These are phyloP conservation scores for Phortica okadai DNA, from an alignment of 2,888 invertebrate genomes.

Conservation along the genomic window DNA sequence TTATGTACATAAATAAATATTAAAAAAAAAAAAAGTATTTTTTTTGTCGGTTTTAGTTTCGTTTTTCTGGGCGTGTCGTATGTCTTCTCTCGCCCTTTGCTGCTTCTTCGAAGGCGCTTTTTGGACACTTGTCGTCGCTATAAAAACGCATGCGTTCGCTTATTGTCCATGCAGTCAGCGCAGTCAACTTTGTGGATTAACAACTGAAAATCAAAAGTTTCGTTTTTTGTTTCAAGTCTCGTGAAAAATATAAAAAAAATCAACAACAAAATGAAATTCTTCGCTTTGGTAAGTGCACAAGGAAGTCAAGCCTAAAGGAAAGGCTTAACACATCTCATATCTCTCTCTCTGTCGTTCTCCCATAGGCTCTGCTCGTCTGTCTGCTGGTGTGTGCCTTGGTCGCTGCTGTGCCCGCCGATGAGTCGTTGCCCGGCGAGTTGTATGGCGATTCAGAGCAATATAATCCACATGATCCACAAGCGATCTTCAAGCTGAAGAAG, in stretches of 20 bases:
- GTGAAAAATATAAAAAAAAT: constrained; percentile 17
- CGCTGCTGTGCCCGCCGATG: constrained; percentile 72
- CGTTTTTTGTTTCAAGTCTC: neutral
- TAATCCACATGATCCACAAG: constrained; percentile 71
- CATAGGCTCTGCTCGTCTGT: constrained; percentile 69
- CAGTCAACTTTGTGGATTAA: constrained; percentile 66
- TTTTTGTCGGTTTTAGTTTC: constrained; percentile 13
- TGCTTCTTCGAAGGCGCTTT: constrained; percentile 29
- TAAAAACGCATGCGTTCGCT: constrained; percentile 58
- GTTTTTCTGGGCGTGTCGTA: constrained; percentile 34
- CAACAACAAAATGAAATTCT: constrained; percentile 63
- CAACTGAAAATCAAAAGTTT: constrained; percentile 45
- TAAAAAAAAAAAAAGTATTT: neutral
- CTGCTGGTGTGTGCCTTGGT: constrained; percentile 68
- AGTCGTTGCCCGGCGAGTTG: constrained; percentile 67
- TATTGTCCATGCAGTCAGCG: constrained; percentile 32
- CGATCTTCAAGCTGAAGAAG: constrained; percentile 75
- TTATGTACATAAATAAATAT: neutral
- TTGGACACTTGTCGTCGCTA: constrained; percentile 47
- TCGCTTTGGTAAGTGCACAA: constrained; percentile 61
- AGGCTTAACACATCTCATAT: neutral
- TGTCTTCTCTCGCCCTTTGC: constrained; percentile 22
- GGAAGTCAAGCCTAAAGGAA: neutral
- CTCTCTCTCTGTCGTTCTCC: neutral
- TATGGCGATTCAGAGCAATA: constrained; percentile 66